A percentile compares a stretch with the other conserved stretches of the same genome.
These are phyloP conservation scores for Diachasma alloeum DNA, from an alignment of 1,140 invertebrate genomes.

Conservation along the genomic window DNA sequence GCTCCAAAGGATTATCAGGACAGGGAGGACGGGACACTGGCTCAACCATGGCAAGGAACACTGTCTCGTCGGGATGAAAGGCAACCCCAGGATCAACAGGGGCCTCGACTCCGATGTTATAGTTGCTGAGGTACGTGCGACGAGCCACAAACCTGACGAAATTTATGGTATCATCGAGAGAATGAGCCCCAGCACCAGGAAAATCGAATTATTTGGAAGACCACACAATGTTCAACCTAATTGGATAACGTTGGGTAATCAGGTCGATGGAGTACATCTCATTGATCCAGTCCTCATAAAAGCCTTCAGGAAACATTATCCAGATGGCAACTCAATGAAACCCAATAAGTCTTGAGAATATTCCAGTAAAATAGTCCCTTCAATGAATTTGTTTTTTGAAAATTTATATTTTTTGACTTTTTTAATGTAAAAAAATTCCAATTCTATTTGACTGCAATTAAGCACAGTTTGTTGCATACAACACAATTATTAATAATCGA, in stretches of 20 bases:
- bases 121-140: constrained; percentile 96
- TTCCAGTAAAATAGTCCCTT: too few relatives aligned
- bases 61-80: constrained; percentile 96
- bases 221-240: constrained; percentile 98
- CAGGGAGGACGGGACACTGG: constrained; percentile 97
- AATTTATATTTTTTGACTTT: not conserved
- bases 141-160: constrained; percentile 98
- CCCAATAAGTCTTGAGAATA: constrained; percentile 52
- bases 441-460: too few relatives aligned
- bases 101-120: constrained; percentile 98
- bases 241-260: constrained; percentile 97
- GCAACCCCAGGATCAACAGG: constrained; percentile 89
- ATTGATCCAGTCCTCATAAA: constrained; percentile 92
- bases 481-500: not conserved
- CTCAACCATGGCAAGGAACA: constrained; percentile 99
- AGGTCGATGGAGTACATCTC: constrained; percentile 92
- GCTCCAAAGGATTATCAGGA: constrained; percentile 94
- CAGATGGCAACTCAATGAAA: constrained; percentile 89
- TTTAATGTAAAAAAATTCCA: too few relatives aligned
- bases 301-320: constrained; percentile 90
- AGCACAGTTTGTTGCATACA: too few relatives aligned
- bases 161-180: constrained; percentile 94
- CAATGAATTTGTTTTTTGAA: not conserved
- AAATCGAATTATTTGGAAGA: constrained; percentile 96
- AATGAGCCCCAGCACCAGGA: constrained; percentile 90